These are phyloP conservation scores for Lepilemur ruficaudatus DNA, from an alignment of 2,797 vertebrate species.

Conservation along the genomic window DNA sequence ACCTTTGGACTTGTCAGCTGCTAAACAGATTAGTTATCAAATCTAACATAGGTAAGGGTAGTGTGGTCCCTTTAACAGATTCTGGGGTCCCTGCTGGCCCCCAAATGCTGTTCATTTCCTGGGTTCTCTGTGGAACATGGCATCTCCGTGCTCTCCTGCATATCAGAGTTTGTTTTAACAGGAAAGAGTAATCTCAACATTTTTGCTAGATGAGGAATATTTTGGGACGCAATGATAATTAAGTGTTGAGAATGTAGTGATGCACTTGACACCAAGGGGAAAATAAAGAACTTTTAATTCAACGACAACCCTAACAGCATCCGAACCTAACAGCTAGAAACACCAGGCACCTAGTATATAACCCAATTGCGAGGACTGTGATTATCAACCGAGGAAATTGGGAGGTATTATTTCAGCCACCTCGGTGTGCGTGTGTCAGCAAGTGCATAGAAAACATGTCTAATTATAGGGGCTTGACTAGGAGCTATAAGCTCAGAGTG, in stretches of 20 bases:
- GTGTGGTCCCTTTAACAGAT: neutral
- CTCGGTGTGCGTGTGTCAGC: conserved; percentile 24
- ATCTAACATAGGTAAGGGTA: neutral
- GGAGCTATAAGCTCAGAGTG: conserved; percentile 21
- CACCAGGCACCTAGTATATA: conserved; percentile 37
- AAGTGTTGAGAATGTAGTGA: conserved; percentile 70
- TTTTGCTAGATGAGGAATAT: conserved; percentile 73
- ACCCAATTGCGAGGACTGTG: conserved; percentile 57
- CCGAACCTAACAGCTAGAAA: conserved; percentile 60
- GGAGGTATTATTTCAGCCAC: conserved; percentile 69
- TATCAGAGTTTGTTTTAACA: conserved; percentile 21
- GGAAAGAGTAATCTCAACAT: conserved; percentile 69
- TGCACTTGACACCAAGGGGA: conserved; percentile 69
- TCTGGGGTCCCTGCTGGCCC: neutral
- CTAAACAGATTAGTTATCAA: neutral
- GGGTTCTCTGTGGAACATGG: neutral
- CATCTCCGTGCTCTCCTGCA: neutral
- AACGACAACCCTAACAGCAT: conserved; percentile 73
- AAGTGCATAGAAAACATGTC: conserved; percentile 44
- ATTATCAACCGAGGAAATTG: conserved; percentile 68
- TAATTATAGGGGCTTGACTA: conserved; percentile 55
- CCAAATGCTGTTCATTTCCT: neutral
- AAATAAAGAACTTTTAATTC: conserved; percentile 78
- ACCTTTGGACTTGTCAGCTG: neutral
- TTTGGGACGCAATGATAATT: conserved; percentile 73